These are phyloP conservation scores for Hirtodrosophila cameraria DNA, from an alignment of 2,888 invertebrate species.

Conservation along the genomic window DNA sequence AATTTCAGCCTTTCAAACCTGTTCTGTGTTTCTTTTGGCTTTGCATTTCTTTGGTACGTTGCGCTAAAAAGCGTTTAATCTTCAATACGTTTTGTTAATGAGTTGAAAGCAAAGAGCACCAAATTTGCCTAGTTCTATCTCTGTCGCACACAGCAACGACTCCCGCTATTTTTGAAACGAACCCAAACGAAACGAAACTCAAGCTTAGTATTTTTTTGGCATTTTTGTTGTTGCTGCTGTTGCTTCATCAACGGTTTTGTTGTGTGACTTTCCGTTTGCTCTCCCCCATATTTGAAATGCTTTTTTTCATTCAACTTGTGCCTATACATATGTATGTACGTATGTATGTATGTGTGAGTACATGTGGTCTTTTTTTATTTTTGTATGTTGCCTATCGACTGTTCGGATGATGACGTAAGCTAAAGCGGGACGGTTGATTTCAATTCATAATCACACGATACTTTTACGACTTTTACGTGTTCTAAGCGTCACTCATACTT, in stretches of 20 bases:
- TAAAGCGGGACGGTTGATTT: slow-evolving; percentile 48
- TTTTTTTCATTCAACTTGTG: slow-evolving; percentile 59
- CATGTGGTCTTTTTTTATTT: no score
- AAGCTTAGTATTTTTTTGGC: slow-evolving; percentile 57
- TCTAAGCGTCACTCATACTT: slow-evolving; percentile 49
- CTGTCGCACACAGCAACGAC: slow-evolving; percentile 43
- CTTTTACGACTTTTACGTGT: slow-evolving; percentile 51
- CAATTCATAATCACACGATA: slow-evolving; percentile 79
- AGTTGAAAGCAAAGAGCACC: slow-evolving; percentile 58
- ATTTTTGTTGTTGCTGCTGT: slow-evolving; percentile 38
- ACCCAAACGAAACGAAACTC: slow-evolving; percentile 64
- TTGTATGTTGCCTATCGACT: slow-evolving; percentile 58
- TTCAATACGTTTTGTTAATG: slow-evolving; percentile 75
- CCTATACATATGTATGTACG: slow-evolving; percentile 24
- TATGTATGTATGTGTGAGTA: slow-evolving; percentile 24
- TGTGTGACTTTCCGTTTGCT: slow-evolving; percentile 54
- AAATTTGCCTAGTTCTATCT: slow-evolving; percentile 36
- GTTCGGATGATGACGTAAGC: slow-evolving; percentile 74
- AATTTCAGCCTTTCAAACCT: slow-evolving; percentile 39
- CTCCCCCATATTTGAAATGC: slow-evolving; percentile 70
- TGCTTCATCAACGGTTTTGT: slow-evolving; percentile 69
- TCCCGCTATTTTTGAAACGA: slow-evolving; percentile 74
- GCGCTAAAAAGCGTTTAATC: slow-evolving; percentile 61
- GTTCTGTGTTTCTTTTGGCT: slow-evolving; percentile 53
- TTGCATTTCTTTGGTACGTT: slow-evolving; percentile 46